These are phyloP conservation scores for Lanistes nyassanus DNA, from an alignment of 1,140 invertebrate genomes.

Conservation along the genomic window DNA sequence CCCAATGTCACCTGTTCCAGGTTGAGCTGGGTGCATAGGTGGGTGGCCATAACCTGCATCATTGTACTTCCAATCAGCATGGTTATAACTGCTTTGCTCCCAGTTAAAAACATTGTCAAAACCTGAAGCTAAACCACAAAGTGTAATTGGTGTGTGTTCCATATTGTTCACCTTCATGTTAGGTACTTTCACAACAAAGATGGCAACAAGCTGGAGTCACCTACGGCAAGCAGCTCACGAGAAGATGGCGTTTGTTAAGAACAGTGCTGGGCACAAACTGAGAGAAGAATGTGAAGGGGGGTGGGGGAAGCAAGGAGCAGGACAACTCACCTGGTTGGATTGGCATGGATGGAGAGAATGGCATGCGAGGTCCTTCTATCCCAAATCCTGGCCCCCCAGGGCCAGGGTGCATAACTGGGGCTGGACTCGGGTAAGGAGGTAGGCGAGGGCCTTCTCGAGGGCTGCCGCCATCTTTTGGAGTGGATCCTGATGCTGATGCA, in stretches of 20 bases:
- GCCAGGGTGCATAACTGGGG: slow-evolving; percentile 16
- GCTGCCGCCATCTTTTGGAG: slow-evolving; percentile 5
- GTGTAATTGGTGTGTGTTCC: too few species aligned
- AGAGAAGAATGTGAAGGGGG: neutral
- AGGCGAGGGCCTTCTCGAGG: slow-evolving; percentile 22
- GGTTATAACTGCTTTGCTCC: too few species aligned
- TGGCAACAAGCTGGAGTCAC: too few species aligned
- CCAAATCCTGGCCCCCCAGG: slow-evolving; percentile 10
- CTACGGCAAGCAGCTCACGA: too few species aligned
- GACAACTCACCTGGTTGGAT: slow-evolving; percentile 28
- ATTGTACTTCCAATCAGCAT: slow-evolving; percentile 4
- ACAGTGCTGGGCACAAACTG: neutral
- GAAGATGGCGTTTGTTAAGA: too few species aligned
- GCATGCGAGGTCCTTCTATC: slow-evolving; percentile 25
- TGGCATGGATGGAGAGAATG: slow-evolving; percentile 31
- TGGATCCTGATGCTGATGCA: slow-evolving; percentile 24
- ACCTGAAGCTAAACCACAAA: too few species aligned
- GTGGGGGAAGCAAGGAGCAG: neutral
- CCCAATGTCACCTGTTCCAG: slow-evolving; percentile 22
- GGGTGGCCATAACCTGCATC: slow-evolving; percentile 52
- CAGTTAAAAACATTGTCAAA: too few species aligned
- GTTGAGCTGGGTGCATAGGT: slow-evolving; percentile 23
- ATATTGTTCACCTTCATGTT: too few species aligned
- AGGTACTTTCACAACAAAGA: too few species aligned
- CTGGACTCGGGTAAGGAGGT: slow-evolving; percentile 31